Evolutionary conservation across 2,113 vertebrate species (phyloP).

Genomic region (Turnix velox): DNA sequence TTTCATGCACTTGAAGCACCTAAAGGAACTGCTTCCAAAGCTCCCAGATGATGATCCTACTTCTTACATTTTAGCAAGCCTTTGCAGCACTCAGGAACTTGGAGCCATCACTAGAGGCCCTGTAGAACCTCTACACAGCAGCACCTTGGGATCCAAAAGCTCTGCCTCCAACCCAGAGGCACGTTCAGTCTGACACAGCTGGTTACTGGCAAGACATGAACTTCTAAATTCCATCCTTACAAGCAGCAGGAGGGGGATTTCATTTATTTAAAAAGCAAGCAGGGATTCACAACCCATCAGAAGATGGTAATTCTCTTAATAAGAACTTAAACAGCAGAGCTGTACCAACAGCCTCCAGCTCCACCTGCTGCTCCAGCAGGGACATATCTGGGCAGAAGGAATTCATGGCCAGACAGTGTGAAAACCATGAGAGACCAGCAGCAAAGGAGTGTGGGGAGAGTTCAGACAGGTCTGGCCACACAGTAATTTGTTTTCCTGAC

Average conservation of each 20-base stretch:
- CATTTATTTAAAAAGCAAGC: background rate
- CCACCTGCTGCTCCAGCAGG: constrained; percentile 41
- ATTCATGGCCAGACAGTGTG: rapidly evolving
- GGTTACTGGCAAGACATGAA: background rate
- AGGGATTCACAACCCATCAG: background rate
- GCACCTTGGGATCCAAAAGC: background rate
- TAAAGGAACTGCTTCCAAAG: background rate
- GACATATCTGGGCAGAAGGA: background rate
- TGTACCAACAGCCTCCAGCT: constrained; percentile 30
- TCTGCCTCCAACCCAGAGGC: background rate
- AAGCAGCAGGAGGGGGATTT: background rate
- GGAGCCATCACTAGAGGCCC: background rate
- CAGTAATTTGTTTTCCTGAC: background rate
- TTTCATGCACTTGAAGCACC: rapidly evolving
- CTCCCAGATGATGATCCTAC: background rate
- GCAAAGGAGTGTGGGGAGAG: background rate
- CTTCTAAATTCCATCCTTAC: background rate
- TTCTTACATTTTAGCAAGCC: background rate
- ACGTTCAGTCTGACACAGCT: background rate
- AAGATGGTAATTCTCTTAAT: background rate
- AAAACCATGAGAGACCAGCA: background rate
- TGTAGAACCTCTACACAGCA: background rate
- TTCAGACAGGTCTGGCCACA: background rate
- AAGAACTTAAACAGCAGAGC: background rate
- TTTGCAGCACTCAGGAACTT: background rate